These are phyloP conservation scores for Stenolophus ochropezus DNA, from an alignment of 2,888 invertebrate genomes.

Conservation along the genomic window DNA sequence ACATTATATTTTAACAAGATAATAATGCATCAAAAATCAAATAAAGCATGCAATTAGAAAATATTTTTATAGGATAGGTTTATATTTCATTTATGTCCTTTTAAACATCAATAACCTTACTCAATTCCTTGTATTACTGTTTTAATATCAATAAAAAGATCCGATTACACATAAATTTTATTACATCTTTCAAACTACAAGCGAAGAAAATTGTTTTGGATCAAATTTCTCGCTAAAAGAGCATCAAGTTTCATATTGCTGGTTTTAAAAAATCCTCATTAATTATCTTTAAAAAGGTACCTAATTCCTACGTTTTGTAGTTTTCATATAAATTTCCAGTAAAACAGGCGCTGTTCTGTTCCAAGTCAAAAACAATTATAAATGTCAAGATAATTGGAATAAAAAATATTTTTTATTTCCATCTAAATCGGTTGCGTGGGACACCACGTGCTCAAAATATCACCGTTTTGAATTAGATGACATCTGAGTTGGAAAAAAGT, in stretches of 20 bases:
- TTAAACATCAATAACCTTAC: not conserved
- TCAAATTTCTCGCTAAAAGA: slow-evolving; percentile 28
- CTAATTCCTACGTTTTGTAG: slow-evolving; percentile 24
- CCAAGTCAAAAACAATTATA: slow-evolving; percentile 51
- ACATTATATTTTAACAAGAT: too few relatives aligned
- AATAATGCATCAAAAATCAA: too few relatives aligned
- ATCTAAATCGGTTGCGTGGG: slow-evolving; percentile 49
- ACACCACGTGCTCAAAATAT: slow-evolving; percentile 56
- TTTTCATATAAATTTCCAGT: slow-evolving; percentile 1
- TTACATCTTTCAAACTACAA: slow-evolving; percentile 14
- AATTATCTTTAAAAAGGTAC: slow-evolving; percentile 26
- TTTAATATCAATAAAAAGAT: slow-evolving; percentile 33
- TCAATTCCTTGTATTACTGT: slow-evolving; percentile 1
- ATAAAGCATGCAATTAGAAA: too few relatives aligned
- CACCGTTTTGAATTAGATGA: slow-evolving; percentile 56
- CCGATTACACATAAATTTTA: slow-evolving; percentile 13
- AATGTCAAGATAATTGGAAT: slow-evolving; percentile 56
- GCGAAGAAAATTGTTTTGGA: slow-evolving; percentile 11
- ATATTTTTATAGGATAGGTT: too few relatives aligned
- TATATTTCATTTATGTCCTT: not conserved
- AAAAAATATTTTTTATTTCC: slow-evolving; percentile 47
- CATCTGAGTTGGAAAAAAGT: slow-evolving; percentile 44
- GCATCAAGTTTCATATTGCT: slow-evolving; percentile 31
- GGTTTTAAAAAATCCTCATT: slow-evolving; percentile 15
- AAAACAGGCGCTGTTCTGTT: not conserved